Evolutionary conservation across 2,888 invertebrate genomes (phyloP).

Genomic region (Luffia ferchaultella): DNA sequence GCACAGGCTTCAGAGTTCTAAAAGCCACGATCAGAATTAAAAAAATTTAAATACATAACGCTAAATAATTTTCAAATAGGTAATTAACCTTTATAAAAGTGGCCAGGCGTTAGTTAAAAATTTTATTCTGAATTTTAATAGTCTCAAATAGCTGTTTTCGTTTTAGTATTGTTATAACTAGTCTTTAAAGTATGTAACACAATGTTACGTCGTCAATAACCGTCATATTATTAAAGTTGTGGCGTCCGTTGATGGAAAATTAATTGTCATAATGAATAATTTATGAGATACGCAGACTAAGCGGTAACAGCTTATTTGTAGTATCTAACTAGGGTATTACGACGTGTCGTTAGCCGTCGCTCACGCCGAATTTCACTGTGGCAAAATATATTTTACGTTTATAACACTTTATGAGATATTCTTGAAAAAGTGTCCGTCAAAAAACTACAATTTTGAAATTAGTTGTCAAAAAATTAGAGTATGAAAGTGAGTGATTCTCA

Average conservation of each 20-base stretch:
- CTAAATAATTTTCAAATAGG: too few species aligned
- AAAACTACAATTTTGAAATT: neutral
- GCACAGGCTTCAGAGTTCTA: too few species aligned
- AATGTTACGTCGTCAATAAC: too few species aligned
- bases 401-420: neutral
- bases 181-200: too few species aligned
- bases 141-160: too few species aligned
- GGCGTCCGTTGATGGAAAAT: constrained; percentile 13
- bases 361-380: neutral
- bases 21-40: too few species aligned
- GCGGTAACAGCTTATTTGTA: constrained; percentile 34
- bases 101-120: too few species aligned
- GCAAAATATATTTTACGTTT: neutral
- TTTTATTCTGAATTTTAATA: too few species aligned
- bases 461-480: neutral
- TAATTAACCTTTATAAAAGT: too few species aligned
- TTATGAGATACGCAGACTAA: constrained; percentile 41
- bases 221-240: too few species aligned
- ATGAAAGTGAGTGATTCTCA: neutral
- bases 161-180: too few species aligned
- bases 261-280: constrained; percentile 35
- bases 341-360: neutral
- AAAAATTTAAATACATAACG: too few species aligned
- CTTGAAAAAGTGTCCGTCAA: neutral
- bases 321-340: neutral